A percentile compares a stretch with the other conserved stretches of the same genome.
Evolutionary conservation across 2,113 vertebrate species (phyloP).

Genomic region (Sitta europaea): DNA sequence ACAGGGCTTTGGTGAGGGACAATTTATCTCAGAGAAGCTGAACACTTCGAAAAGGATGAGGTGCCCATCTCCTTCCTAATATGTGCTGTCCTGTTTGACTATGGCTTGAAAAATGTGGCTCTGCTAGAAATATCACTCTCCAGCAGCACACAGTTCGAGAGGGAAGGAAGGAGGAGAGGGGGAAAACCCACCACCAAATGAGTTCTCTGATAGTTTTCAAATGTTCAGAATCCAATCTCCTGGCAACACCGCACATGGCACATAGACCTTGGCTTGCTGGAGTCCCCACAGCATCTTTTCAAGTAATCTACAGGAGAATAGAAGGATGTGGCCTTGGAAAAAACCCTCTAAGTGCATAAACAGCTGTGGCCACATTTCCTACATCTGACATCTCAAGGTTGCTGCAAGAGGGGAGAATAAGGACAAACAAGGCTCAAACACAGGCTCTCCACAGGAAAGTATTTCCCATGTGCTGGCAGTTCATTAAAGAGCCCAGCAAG

Average conservation of each 20-base stretch:
- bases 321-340: conserved; percentile 61
- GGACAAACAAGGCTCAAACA: not conserved
- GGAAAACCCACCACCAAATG: not conserved
- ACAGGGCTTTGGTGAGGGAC: not conserved
- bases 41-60: not conserved
- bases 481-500: not conserved
- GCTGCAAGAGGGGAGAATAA: not conserved
- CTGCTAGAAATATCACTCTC: conserved; percentile 6
- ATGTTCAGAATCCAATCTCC: conserved; percentile 8
- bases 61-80: not conserved
- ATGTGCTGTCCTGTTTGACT: not conserved
- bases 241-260: not conserved
- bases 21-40: not conserved
- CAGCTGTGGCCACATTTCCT: conserved; percentile 70
- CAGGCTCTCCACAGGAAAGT: not conserved
- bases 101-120: not conserved
- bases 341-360: conserved; percentile 66
- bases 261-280: conserved; percentile 1
- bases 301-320: not conserved
- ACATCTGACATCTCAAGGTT: conserved; percentile 69
- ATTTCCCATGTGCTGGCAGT: not conserved
- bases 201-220: not conserved
- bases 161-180: not conserved
- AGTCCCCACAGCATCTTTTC: conserved; percentile 50
- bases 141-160: conserved; percentile 2